Evolutionary conservation across 23 tunicate species (phyloP).

Genomic region (Halocynthia roretzi): DNA sequence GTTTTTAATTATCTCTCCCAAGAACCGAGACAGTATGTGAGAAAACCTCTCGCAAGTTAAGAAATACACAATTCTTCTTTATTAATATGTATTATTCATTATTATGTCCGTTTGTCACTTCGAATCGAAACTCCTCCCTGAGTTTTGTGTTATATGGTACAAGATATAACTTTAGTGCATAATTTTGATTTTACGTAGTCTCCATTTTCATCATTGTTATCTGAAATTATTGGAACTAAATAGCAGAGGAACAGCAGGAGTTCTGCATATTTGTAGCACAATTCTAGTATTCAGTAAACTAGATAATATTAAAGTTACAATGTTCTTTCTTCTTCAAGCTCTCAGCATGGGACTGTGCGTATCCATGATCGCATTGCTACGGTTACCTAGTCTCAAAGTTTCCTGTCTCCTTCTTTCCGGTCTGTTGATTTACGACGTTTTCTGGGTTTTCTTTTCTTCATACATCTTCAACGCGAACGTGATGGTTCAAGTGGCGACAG

Average conservation of each 20-base stretch:
- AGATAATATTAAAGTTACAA: background rate
- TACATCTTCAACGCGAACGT: constrained; percentile 89
- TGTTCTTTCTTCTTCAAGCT: constrained; percentile 35
- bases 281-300: background rate
- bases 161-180: no score
- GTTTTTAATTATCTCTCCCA: no score
- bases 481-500: constrained; percentile 97
- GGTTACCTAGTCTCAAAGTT: constrained; percentile 92
- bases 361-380: constrained; percentile 89
- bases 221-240: background rate
- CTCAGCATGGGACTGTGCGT: constrained; percentile 96
- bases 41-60: no score
- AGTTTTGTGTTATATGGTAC: no score
- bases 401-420: constrained; percentile 86
- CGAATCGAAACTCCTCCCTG: no score
- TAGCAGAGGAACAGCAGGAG: background rate
- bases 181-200: no score
- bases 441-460: constrained; percentile 97
- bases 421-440: constrained; percentile 87
- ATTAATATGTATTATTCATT: no score
- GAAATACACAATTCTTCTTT: no score
- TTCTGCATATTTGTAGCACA: no score
- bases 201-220: background rate
- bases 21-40: no score
- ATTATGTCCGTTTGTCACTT: no score